Percentiles rank a stretch among this genome's conserved stretches.
These are phyloP conservation scores for Ataeniobius toweri DNA, from an alignment of 2,797 vertebrate genomes.

Conservation along the genomic window DNA sequence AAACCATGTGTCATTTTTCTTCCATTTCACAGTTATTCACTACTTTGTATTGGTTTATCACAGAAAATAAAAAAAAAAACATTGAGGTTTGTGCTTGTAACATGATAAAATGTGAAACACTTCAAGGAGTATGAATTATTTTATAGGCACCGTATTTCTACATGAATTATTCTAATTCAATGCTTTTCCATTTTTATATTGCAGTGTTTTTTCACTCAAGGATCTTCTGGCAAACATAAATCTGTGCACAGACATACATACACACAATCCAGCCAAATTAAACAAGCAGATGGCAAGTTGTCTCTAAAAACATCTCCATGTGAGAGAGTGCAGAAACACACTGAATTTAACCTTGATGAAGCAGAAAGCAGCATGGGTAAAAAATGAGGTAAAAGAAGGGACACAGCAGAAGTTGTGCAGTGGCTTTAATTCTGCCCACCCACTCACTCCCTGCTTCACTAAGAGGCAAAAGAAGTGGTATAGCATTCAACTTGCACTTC, in stretches of 20 bases:
- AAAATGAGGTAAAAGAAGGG: slow-evolving; percentile 29
- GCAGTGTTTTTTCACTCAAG: slow-evolving; percentile 32
- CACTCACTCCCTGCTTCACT: slow-evolving; percentile 18
- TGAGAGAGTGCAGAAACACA: slow-evolving; percentile 36
- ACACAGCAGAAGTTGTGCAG: slow-evolving; percentile 33
- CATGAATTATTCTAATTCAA: slow-evolving; percentile 28
- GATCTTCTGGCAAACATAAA: slow-evolving; percentile 30
- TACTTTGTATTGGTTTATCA: background rate
- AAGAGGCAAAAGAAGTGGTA: slow-evolving; percentile 10
- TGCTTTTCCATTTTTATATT: slow-evolving; percentile 21
- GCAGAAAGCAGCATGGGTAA: slow-evolving; percentile 29
- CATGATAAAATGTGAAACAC: background rate
- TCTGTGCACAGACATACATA: slow-evolving; percentile 1
- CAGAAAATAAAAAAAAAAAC: background rate
- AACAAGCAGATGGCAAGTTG: slow-evolving; percentile 50
- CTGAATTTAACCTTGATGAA: slow-evolving; percentile 45
- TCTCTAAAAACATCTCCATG: slow-evolving; percentile 25
- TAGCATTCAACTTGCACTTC: slow-evolving; percentile 20
- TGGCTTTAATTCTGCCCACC: slow-evolving; percentile 30
- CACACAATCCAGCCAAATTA: slow-evolving; percentile 19
- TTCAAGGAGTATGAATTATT: too few species aligned
- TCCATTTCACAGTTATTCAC: background rate
- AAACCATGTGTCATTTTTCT: background rate
- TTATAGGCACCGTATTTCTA: background rate
- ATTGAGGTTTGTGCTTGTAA: background rate